Evolutionary conservation across 2,888 invertebrate genomes (phyloP), one percentile per base, ranked within the genome.

Genomic region (Parnassius smintheus): DNA sequence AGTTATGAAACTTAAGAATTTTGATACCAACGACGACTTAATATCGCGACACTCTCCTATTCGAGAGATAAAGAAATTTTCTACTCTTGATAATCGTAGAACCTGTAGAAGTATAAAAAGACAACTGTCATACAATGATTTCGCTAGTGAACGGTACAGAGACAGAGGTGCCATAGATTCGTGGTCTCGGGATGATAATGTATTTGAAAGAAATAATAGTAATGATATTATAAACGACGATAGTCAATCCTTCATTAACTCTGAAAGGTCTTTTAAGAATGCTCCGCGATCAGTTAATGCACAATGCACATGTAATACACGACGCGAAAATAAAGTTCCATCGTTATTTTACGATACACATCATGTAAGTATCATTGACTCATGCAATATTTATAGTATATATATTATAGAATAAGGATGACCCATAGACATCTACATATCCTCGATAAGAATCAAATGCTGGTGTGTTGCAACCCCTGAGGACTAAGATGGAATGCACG

Each of bases 121-220:
- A 69, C 91, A 91, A 77, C 83, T 92, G 88, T 92, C 92, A 61
- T 92, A 86, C 75, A 92, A 89, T 73, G 92, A 92, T 73, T 90
- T 92, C 78, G 87, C 88, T 65, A 89, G 81, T 70, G 92, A 91
- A 68, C 78, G 90, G 65, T 86, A 76, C 72, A 78, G 86, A 68
- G 88, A 88, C 69, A 81, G 86, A 75, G 73, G 78, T 22, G 12
- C 53, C 71, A 71, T 82, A 65, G 89, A 85, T 70, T 74, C 80
- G 56, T 86, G 89, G 91, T 72, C 78, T 64, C 79, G 85, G 62
- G 86, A 86, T 61, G 86, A 84, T 69, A 79, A 76, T 66, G 77
- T 81, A 65, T 78, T 78, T 69, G 82, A 83, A 70, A 76, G 87
- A 68, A 84, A 81, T 71, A 81, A 82, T 64, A 81, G 81, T 65